These are phyloP conservation scores for Acleris sparsana DNA, from an alignment of 2,888 invertebrate genomes.

Conservation along the genomic window DNA sequence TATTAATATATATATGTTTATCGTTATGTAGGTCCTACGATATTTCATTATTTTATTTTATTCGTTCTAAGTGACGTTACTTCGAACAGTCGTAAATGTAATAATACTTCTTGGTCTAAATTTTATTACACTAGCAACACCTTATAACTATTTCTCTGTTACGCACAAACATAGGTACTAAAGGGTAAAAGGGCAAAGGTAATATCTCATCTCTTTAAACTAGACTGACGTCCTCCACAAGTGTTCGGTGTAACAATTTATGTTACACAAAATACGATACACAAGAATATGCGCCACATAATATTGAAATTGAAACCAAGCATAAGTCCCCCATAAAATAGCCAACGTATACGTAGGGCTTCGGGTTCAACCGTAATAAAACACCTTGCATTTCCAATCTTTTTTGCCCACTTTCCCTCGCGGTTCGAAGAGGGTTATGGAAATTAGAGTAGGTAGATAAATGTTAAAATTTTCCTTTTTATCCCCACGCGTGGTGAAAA, in stretches of 20 bases:
- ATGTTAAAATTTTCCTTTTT: slow-evolving; percentile 10
- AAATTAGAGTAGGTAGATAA: slow-evolving; percentile 21
- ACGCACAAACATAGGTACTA: too few species aligned
- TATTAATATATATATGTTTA: too few species aligned
- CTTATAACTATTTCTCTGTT: too few species aligned
- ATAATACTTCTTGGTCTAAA: too few species aligned
- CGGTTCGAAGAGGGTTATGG: slow-evolving; percentile 15
- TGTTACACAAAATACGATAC: slow-evolving; percentile 4
- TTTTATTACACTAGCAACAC: too few species aligned
- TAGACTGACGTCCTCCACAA: not conserved
- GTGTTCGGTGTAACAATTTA: not conserved
- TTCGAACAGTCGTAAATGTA: too few species aligned
- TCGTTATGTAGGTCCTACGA: too few species aligned
- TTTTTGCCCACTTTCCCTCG: slow-evolving; percentile 24
- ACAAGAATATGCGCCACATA: slow-evolving; percentile 5
- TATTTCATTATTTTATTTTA: too few species aligned
- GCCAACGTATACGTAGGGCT: slow-evolving; percentile 20
- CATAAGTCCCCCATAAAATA: slow-evolving; percentile 19
- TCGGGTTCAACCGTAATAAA: slow-evolving; percentile 34
- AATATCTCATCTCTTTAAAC: too few species aligned
- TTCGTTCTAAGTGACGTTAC: too few species aligned
- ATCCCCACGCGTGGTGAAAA: not conserved
- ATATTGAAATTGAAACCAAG: slow-evolving; percentile 32
- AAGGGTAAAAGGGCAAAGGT: too few species aligned
- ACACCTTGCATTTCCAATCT: slow-evolving; percentile 29